Evolutionary conservation across 2,888 invertebrate genomes (phyloP).

Genomic region (Drosophila barbarae): DNA sequence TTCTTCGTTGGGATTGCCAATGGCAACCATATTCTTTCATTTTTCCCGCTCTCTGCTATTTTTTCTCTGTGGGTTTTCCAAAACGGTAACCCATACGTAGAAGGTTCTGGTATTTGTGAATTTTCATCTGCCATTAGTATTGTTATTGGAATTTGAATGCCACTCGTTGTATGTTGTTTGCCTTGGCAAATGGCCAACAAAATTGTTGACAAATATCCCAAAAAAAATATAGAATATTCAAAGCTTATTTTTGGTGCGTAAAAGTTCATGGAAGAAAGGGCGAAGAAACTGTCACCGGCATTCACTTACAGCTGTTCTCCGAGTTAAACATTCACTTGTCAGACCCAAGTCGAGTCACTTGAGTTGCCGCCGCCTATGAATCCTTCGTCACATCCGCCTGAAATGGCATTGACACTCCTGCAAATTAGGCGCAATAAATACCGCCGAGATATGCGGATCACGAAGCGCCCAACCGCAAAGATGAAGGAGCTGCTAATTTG

Average conservation of each 20-base stretch:
- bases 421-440: conserved; percentile 37
- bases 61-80: background rate
- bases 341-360: background rate
- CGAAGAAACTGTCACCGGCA: conserved; percentile 16
- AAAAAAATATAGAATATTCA: conserved; percentile 5
- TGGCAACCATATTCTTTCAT: conserved; percentile 12
- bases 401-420: conserved; percentile 27
- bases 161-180: conserved; percentile 17
- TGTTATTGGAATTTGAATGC: conserved; percentile 23
- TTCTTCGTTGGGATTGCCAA: conserved; percentile 22
- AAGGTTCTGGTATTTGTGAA: conserved; percentile 19
- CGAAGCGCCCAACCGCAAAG: conserved; percentile 7
- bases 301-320: conserved; percentile 14
- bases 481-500: conserved; percentile 29
- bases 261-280: background rate
- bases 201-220: conserved; percentile 20
- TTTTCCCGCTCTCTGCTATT: background rate
- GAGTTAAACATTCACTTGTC: conserved; percentile 7
- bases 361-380: background rate
- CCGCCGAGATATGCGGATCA: conserved; percentile 31
- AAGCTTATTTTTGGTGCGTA: background rate
- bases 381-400: conserved; percentile 26
- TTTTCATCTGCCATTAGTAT: conserved; percentile 18
- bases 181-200: conserved; percentile 28
- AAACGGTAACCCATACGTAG: conserved; percentile 17